Evolutionary conservation across 2,888 invertebrate genomes (phyloP), one percentile per base, ranked within the genome.

Genomic region (Athalia rosae): DNA sequence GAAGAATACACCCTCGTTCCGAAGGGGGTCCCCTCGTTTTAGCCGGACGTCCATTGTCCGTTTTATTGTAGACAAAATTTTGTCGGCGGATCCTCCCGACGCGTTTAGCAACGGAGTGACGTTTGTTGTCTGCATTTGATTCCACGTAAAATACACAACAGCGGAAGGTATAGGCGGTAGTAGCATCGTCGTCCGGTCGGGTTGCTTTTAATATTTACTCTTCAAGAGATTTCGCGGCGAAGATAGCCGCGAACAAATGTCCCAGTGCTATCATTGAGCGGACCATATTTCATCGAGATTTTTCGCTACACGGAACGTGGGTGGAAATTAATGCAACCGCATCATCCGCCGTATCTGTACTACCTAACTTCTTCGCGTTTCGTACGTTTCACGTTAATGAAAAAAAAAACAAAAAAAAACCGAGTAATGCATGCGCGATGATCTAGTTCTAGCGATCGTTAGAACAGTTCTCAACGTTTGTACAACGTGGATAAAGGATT

Each of bases 261-360:
- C 61, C 53, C 61, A 15, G 50, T 50, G 43, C 45, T 74, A 74
- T 74, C 74, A 74, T 74, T 41, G 74, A 74, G 62, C 59, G 47
- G 62, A 74, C 61, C 8, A 74, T 74, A 74, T 74, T 62, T 74
- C 74, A 74, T 59, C 62, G 62, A 74, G 74, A 48, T n/a, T 71
- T 71, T 71, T 71, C 15, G 47, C 59, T n/a, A 45, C 11, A 9
- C n/a, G 6, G 48, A 11, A 61, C 48, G 74, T 74, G 74, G 74
- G 74, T 74, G 47, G 74, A 74, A 74, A 74, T 74, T 62, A 74
- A 74, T 74, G 74, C 28, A 43, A 43, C 48, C 48, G 74, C 53
- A 62, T 59, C 62, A 48, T 50, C n/a, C 58, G 43, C 45, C 61
- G 43, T 59, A 62, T 45, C 61, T 41, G 58, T n/a, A n/a, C 71